Evolutionary conservation across 2,888 invertebrate species (phyloP), one percentile per base, ranked within the genome.

Genomic region (Neuroscelio doddi): DNA sequence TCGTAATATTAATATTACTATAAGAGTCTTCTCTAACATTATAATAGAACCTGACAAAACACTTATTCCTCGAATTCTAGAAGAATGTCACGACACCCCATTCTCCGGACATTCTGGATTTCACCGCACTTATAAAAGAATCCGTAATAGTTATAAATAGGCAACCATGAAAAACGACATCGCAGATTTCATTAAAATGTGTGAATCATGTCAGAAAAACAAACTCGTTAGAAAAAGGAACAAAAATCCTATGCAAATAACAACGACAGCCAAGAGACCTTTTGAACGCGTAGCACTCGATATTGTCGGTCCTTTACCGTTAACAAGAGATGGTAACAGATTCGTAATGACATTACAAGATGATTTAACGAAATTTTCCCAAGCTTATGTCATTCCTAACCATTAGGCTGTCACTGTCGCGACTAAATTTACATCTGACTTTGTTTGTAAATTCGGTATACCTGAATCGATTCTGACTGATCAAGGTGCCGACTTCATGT

Each of bases 281-380:
- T 4, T 32, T 7, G 15, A 32, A 12, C 3, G 9, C 2, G 3
- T 32, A 32, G 32, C 32, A 9, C 3, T 32, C 2, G 32, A 32
- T 12, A 9, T 32, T 12, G 32, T 32, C 2, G 32, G 32, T 4
- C 32, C 32, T 3, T 9, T 32, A 2, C 32, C 32, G 8, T 7
- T 27, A 27, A 27, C 27, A 12, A 10, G 16, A 17, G 15, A 15
- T 9, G 38, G 38, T n/a, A 38, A 38, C n/a, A 5, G 17, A 15
- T 38, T 16, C 7, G 16, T 38, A n/a, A 16, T 38, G 17, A 38
- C 38, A 8, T n/a, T 17, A 16, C 38, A 38, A 17, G 38, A 38
- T 9, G 38, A 38, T 38, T 17, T 38, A 17, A 38, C 38, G 1
- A 36, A 36, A 15, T 36, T 14, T 14, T 12, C 36, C 1, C 12